Base-by-base conservation (phyloP, 1,140 invertebrate species). In the Drosophila malerkotliana region DNA sequence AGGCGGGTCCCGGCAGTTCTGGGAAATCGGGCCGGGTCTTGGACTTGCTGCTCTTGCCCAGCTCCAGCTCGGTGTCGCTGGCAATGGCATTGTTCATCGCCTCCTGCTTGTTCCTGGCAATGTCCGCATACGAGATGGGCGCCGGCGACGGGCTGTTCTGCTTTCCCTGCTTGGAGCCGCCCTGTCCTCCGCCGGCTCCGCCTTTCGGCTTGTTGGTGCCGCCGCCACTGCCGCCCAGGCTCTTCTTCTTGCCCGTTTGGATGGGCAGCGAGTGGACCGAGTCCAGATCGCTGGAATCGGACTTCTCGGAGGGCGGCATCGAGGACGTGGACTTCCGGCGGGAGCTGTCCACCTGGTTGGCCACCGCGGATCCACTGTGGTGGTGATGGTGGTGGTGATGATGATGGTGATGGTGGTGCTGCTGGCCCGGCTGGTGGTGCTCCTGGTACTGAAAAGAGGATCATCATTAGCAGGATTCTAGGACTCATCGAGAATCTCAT, bases 241-340 rank as follows among this genome's bases (percentile, higher is more conserved):
- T 77, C 64, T 77, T 83, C 72, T 88, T 87, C 5, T 90, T 88
- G 55, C 67, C 82, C 34, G 89, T 90, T 55, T 94, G 94, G 21
- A 95, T 94, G 9, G 95, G 95, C 56, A 96, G 91, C 48, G 95
- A 96, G 91, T 96, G 95, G 9, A 96, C 95, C 14, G 95, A 95
- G 75, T 96, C 95, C 47, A 94, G 92, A 81, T 96, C 95, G 72
- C 94, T 94, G 47, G 93, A 93, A 79, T 95, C 95, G 0, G 95
- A 95, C 90, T 95, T 95, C 51, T 96, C 95, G 45, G 94, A 94
- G 4, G 94, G 94, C n/a, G 94, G 94, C 82, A 94, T 93, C 8
- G 94, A 94, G 56, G 93, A 93, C 1, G 94, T 94, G 1, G 93
- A 94, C 83, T 94, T 94, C 34, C 93, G 90, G 3, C 93, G 84